Evolutionary conservation across 2,113 vertebrate species (phyloP).

Genomic region (Siniperca chuatsi): DNA sequence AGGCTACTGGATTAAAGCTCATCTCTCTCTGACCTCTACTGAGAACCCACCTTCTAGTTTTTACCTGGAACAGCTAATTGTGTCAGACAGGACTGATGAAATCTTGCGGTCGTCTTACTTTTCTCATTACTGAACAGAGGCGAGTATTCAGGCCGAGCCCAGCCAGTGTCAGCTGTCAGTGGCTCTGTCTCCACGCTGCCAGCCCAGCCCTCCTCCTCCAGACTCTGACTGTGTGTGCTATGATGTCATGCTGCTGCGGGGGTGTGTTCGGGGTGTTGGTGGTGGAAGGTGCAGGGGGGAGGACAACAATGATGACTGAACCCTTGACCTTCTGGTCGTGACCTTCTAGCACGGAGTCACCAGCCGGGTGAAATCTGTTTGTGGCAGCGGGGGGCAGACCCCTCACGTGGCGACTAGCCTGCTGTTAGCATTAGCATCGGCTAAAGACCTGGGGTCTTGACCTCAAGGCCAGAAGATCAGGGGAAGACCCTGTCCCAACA

Average conservation of each 20-base stretch:
- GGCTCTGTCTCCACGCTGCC: conserved; percentile 27
- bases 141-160: conserved; percentile 38
- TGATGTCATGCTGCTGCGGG: conserved; percentile 71
- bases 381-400: conserved; percentile 4
- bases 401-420: conserved; percentile 53
- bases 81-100: conserved; percentile 52
- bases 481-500: conserved; percentile 45
- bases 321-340: conserved; percentile 72
- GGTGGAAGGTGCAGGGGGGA: conserved; percentile 26
- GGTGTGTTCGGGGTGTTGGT: conserved; percentile 52
- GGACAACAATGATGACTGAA: conserved; percentile 77
- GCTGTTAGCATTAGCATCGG: conserved; percentile 67
- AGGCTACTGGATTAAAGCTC: conserved; percentile 29
- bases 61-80: conserved; percentile 58
- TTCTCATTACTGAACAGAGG: conserved; percentile 57
- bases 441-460: conserved; percentile 56
- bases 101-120: conserved; percentile 45
- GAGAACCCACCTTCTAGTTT: conserved; percentile 3
- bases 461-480: conserved; percentile 49
- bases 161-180: conserved; percentile 60
- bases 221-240: conserved; percentile 46
- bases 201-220: conserved; percentile 48
- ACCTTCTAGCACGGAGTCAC: conserved; percentile 62
- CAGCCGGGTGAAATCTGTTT: conserved; percentile 53
- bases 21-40: conserved; percentile 29